Base-by-base conservation (phyloP, 2,797 vertebrate species). In the Eurystomus glaucurus region DNA sequence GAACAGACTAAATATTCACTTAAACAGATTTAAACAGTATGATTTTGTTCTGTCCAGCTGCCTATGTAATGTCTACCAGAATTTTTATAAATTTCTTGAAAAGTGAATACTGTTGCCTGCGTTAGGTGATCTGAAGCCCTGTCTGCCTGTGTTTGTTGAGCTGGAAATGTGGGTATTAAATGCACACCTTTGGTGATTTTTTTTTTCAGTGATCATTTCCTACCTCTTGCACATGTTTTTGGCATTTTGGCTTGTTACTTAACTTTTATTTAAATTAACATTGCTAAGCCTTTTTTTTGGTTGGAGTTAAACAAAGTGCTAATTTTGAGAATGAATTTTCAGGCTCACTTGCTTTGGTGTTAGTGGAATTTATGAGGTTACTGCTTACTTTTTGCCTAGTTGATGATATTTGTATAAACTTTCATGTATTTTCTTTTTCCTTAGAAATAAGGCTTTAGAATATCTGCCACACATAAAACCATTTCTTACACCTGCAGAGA, bases 261-360 rank as follows among this genome's bases (percentile, higher is more conserved):
- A 69, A 60, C 3, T 66, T 66, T 10, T 23, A 39, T 61, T 78
- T 60, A 55, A 85, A 66, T 58, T 41, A 75, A 10, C 10, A 31
- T 29, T 79, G 10, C 13, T 7, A 3, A 75, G 11, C 2, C 5
- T 3, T 1, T 54, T 31, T 48, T 45, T n/a, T 14, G 5, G 6
- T 51, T 20, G 8, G 16, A 83, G 22, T 5, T 62, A 55, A 79
- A 29, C n/a, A 77, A n/a, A 72, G 60, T 54, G 6, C 9, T 79
- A 33, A 74, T 79, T 80, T 60, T 22, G 10, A 64, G 5, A 80
- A 22, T 23, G 60, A 14, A 7, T 77, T 68, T 71, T 58, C 31
- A 50, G 31, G 54, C 4, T 28, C 28, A 64, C 4, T 62, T 9
- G 41, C 5, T 60, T n/a, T 39, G 10, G 5, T 62, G 11, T 37